Base-by-base conservation (phyloP, 53 echinoderm and acorn worm genomes). In the Patiria pectinifera region DNA sequence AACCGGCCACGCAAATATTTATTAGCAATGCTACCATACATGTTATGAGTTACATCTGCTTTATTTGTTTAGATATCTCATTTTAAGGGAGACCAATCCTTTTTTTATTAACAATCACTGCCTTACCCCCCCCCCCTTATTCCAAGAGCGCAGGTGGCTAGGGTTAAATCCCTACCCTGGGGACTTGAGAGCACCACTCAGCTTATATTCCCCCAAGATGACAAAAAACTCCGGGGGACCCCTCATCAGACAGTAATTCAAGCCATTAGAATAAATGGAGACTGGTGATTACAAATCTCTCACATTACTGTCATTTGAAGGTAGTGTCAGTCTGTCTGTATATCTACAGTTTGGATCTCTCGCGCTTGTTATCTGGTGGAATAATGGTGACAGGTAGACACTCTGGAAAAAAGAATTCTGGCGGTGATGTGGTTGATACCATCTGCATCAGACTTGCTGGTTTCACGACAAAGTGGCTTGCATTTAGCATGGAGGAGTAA, bases 221-320 rank as follows among this genome's bases (percentile, higher is more conserved):
- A 18, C 15, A 0, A 35, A 26, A 24, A 69, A 35, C 35, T 58
- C 48, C 88, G 8, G 10, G 78, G 88, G 62, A 11, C 53, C 72
- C 78, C 11, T 75, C 14, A 62, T 35, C n/a, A 46, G 59, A 46
- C 59, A 16, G 84, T 84, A 84, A 84, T 69, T 66, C 69, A 47
- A 77, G 46, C 78, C 77, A 61, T 88, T 78, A 61, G 88, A 78
- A 77, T 77, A 60, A 88, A 88, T 88, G 88, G 77, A 88, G 76
- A 59, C 60, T 77, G 48, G 76, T 61, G 78, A 77, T 88, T 78
- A 88, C 12, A 25, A 58, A 78, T 88, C 63, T 45, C 88, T 78
- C 45, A 59, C 21, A 22, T 62, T 44, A 78, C 78, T 60, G 78
- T 78, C 78, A 61, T 78, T 88, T 75, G 22, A 74, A 48, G 24